Evolutionary conservation across 2,113 vertebrate species (phyloP), one percentile per base, ranked within the genome.

Genomic region (Bubo blakistoni): DNA sequence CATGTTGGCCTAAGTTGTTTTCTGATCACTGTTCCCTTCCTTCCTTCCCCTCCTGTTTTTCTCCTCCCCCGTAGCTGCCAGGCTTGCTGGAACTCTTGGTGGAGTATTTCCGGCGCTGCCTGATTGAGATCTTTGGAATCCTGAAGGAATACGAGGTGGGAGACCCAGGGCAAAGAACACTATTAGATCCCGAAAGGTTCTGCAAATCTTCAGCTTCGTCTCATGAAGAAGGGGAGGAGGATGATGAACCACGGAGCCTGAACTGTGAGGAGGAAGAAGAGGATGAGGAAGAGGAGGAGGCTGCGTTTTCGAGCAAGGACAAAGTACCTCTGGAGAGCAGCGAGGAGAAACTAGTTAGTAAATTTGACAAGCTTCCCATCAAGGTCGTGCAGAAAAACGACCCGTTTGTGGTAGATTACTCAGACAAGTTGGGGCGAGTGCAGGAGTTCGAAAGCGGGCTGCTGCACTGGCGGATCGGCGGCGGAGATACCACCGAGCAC

Each of bases 71-170:
- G 18, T 91, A 99, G 99, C 98, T 99, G 93, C 99, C 99, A 91
- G 99, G 99, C 44, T 98, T 99, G 86, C 97, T 99, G 91, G 99
- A 99, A 86, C 98, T 99, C 96, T 96, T 99, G 81, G 99, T 99
- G 96, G 99, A 99, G 97, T 99, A 99, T 98, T 99, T 99, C 97
- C 98, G 99, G 88, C 99, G 99, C 96, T 99, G 99, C 98, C 98
- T 99, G 97, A 99, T 99, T 4, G 99, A 99, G 97, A 99, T 99
- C 97, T 99, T 99, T 96, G 99, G 99, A 89, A 99, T 99, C 96
- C 98, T 99, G 96, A 99, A 98, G 84, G 99, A 99, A 96, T 99
- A 99, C 26, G 99, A 99, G 96, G 99, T 99, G 90, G 99, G 99
- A 93, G 99, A 99, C 96, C 99, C 98, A 49, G 99, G 99, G 88